Percentiles rank a stretch among this genome's conserved stretches.
These are phyloP conservation scores for Hipparchia sbordonii DNA, from an alignment of 2,888 invertebrate genomes.

Conservation along the genomic window DNA sequence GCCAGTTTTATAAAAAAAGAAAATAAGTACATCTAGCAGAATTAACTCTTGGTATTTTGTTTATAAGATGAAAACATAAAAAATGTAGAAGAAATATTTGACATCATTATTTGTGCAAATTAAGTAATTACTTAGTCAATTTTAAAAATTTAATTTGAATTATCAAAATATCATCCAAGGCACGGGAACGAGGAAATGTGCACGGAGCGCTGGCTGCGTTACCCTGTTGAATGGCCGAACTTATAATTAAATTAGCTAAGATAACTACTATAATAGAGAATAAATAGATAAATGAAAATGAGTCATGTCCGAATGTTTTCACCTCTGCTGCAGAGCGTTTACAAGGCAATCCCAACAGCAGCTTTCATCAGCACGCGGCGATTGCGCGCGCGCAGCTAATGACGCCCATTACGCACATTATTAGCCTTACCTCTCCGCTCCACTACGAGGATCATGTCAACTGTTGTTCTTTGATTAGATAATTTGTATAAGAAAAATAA, in stretches of 20 bases:
- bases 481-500: slow-evolving; percentile 30
- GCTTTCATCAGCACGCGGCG: slow-evolving; percentile 72
- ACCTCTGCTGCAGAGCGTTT: slow-evolving; percentile 58
- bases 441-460: slow-evolving; percentile 43
- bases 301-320: slow-evolving; percentile 52
- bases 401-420: slow-evolving; percentile 72
- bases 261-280: background rate
- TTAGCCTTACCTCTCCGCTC: slow-evolving; percentile 50
- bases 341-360: slow-evolving; percentile 73
- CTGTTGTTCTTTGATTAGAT: slow-evolving; percentile 40
- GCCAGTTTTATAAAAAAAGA: too few relatives aligned
- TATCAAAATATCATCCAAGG: too few relatives aligned
- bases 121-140: too few relatives aligned
- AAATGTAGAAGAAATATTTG: background rate
- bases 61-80: background rate
- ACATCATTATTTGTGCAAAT: too few relatives aligned
- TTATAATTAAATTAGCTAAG: too few relatives aligned
- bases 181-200: too few relatives aligned
- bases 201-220: too few relatives aligned
- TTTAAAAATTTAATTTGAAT: too few relatives aligned
- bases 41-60: too few relatives aligned
- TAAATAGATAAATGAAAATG: background rate
- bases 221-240: too few relatives aligned
- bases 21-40: too few relatives aligned
- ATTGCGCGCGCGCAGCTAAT: slow-evolving; percentile 74